A percentile compares a stretch with the other conserved stretches of the same genome.
Evolutionary conservation across 2,797 vertebrate genomes (phyloP).

Genomic region (Malacoctenus gilli): DNA sequence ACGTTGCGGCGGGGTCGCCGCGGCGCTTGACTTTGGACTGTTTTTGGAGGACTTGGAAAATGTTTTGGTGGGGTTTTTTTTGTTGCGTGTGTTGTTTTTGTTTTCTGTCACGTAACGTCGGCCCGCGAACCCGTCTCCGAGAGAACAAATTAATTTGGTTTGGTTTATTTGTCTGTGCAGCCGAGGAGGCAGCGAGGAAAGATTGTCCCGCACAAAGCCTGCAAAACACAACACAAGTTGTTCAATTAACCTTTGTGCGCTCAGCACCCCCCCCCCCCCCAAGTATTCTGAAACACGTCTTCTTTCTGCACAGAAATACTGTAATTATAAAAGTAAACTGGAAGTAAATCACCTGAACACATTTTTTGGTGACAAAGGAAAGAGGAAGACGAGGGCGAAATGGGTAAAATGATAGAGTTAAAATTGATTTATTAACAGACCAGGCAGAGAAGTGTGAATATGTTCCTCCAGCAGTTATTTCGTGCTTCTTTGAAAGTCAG

Average conservation of each 20-base stretch:
- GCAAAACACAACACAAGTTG: conserved; percentile 30
- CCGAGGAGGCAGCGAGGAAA: conserved; percentile 24
- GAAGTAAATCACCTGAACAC: conserved; percentile 13
- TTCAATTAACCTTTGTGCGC: conserved; percentile 39
- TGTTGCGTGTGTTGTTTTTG: no score
- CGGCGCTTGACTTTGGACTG: conserved; percentile 44
- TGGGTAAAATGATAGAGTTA: background rate
- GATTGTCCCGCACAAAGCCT: conserved; percentile 25
- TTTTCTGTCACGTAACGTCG: conserved; percentile 15
- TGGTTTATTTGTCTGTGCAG: conserved; percentile 38
- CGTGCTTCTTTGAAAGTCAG: conserved; percentile 1
- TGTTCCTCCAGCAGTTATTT: no score
- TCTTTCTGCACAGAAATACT: background rate
- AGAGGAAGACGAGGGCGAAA: background rate
- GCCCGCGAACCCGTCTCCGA: conserved; percentile 21
- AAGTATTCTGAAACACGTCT: background rate
- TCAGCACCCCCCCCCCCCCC: conserved; percentile 1
- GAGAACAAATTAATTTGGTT: conserved; percentile 35
- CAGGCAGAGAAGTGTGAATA: no score
- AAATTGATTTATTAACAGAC: background rate
- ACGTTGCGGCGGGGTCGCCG: conserved; percentile 25
- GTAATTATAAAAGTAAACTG: conserved; percentile 12
- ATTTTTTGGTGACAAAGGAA: background rate
- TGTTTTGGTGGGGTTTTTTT: no score
- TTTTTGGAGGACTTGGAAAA: conserved; percentile 34